Base-by-base conservation (phyloP, 2,888 invertebrate genomes). In the Sarcophaga carnaria region DNA sequence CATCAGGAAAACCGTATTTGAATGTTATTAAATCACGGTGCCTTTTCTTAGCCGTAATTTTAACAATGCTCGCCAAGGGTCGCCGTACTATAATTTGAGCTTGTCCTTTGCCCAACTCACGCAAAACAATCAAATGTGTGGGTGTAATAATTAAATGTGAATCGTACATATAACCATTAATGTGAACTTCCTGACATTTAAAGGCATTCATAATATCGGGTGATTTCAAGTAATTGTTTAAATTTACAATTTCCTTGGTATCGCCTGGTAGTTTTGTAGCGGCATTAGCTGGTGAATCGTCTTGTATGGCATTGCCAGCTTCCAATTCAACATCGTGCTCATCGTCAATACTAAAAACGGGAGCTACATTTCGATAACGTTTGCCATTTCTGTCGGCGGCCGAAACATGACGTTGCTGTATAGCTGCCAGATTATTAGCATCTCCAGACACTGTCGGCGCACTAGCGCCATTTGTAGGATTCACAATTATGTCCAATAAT, bases 1-100 rank as follows among this genome's bases (percentile, higher is more conserved):
- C 97, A 92, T 97, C 96, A 3, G 96, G 96, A 81, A 96, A 95
- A 5, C 99, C 98, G 93, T 99, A 99, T 93, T 98, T 98, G 93
- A 99, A 99, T 1, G 99, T 99, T 88, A 99, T 98, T 90, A 99
- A 94, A 94, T 99, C 98, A 0, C 99, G 99, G 92, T 98, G 97
- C 81, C 97, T 96, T 93, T 98, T 98, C 93, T 98, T 98, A 14
- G 99, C 98, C 1, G 99, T 99, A 87, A 99, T 99, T 94, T 98
- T 98, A 11, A 99, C 97, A 90, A 99, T 98, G 75, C 97, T 97
- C 3, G 97, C 96, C 78, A 99, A 94, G 0, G 98, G 97, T 80
- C 99, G 95, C 87, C 97, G 95, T 0, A 98, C 97, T 91, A 98
- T 96, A 0, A 99, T 95, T 92, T 97, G 96, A 0, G 97, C 98